Conservation (phyloP, 2,113 vertebrate species). For the Amazona guildingii region DNA sequence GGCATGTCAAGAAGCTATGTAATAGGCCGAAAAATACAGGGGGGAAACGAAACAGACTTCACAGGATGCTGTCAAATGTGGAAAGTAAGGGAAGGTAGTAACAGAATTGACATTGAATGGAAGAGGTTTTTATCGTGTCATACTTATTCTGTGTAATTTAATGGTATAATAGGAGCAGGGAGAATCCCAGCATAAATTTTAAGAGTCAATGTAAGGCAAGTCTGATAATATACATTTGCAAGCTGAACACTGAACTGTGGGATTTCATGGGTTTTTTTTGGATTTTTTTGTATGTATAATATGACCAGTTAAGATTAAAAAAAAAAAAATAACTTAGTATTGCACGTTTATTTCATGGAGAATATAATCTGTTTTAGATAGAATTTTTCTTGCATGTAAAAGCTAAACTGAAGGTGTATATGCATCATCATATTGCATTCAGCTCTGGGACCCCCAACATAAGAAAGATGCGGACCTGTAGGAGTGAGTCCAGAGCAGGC, state of each 20-base stretch:
- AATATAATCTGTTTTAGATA: not conserved
- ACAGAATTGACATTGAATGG: not conserved
- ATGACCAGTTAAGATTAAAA: not conserved
- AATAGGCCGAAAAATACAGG: not conserved
- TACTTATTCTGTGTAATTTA: not conserved
- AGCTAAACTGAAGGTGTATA: not conserved
- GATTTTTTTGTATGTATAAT: not conserved
- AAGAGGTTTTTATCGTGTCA: not conserved
- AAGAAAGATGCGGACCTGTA: not conserved
- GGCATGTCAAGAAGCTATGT: not conserved
- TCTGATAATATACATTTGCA: not conserved
- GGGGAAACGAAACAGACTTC: not conserved
- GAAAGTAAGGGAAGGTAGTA: not conserved
- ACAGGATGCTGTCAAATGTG: not conserved
- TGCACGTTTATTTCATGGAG: fast-evolving
- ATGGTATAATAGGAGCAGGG: not conserved
- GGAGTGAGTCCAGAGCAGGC: not conserved
- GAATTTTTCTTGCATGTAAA: fast-evolving
- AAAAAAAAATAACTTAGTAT: not conserved
- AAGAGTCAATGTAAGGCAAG: not conserved
- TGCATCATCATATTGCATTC: not conserved
- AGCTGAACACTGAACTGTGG: not conserved
- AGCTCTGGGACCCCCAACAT: not conserved
- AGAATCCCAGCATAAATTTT: not conserved
- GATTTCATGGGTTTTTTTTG: not conserved